Percentiles rank a stretch among this genome's conserved stretches.
phyloP scores from a whole-genome alignment of 2,113 vertebrate species.

The Toxotes chatareus region DNA sequence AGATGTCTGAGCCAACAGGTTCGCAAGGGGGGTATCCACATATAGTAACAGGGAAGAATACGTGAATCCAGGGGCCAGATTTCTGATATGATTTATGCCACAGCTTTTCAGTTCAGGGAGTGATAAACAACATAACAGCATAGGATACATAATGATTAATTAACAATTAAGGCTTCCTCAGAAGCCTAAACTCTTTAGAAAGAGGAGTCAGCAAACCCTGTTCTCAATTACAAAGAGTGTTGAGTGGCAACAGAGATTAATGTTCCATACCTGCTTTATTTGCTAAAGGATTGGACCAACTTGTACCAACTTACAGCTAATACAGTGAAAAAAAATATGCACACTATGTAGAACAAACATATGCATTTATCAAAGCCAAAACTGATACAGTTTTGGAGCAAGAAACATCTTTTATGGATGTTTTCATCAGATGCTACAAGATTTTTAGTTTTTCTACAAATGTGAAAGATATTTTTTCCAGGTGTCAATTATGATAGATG shows the following conservation, averaged over 20 bases:
- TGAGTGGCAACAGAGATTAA: background rate
- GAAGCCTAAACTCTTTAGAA: background rate
- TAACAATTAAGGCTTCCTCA: background rate
- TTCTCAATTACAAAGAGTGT: background rate
- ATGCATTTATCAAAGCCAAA: slow-evolving; percentile 5
- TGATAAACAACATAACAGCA: background rate
- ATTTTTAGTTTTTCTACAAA: background rate
- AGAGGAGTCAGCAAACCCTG: background rate
- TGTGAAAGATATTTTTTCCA: background rate
- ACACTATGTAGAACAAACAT: background rate
- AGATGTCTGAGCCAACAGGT: slow-evolving; percentile 2
- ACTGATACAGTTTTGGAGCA: slow-evolving; percentile 9
- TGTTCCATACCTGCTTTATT: background rate
- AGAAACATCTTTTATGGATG: background rate
- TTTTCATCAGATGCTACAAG: slow-evolving; percentile 1
- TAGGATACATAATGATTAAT: background rate
- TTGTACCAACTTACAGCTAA: background rate
- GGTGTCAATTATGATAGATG: no score
- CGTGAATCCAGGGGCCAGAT: background rate
- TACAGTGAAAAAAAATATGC: background rate
- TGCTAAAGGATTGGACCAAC: background rate
- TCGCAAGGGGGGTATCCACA: background rate
- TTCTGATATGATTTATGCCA: background rate
- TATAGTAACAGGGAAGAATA: background rate
- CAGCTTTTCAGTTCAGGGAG: background rate